Conservation (phyloP, 2,888 invertebrate species). For the Anoplius nigerrimus region DNA sequence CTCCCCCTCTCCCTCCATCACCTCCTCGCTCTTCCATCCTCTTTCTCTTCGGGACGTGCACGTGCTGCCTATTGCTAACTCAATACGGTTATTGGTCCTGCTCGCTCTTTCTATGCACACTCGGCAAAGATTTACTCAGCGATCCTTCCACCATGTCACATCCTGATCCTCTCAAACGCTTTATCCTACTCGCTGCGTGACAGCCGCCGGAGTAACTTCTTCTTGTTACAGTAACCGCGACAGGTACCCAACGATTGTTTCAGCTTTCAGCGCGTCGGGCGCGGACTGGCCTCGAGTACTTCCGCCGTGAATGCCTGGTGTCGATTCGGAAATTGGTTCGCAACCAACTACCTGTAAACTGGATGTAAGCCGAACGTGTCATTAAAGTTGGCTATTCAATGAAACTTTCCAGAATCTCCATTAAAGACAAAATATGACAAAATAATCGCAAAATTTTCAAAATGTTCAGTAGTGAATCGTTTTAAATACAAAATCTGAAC, state of each 20-base stretch:
- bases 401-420: too few relatives aligned
- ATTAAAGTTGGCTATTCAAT: too few relatives aligned
- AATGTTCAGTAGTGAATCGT: too few relatives aligned
- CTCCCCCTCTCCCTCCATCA: background rate
- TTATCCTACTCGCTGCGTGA: conserved; percentile 46
- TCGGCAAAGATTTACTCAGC: conserved; percentile 64
- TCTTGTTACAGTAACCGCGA: background rate
- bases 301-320: too few relatives aligned
- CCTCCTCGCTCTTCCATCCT: conserved; percentile 17
- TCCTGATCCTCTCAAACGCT: conserved; percentile 49
- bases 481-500: too few relatives aligned
- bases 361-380: too few relatives aligned
- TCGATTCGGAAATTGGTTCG: too few relatives aligned
- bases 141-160: conserved; percentile 57
- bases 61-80: conserved; percentile 16
- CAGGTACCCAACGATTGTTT: background rate
- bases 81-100: conserved; percentile 19
- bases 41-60: conserved; percentile 9
- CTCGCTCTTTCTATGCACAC: conserved; percentile 28
- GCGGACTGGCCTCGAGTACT: too few relatives aligned
- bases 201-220: conserved; percentile 5
- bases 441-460: too few relatives aligned
- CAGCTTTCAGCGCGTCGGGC: too few relatives aligned
- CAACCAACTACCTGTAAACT: too few relatives aligned
- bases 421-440: too few relatives aligned